A percentile compares a stretch with the other conserved stretches of the same genome.
Evolutionary conservation across 2,113 vertebrate genomes (phyloP).

Genomic region (Equus przewalskii): DNA sequence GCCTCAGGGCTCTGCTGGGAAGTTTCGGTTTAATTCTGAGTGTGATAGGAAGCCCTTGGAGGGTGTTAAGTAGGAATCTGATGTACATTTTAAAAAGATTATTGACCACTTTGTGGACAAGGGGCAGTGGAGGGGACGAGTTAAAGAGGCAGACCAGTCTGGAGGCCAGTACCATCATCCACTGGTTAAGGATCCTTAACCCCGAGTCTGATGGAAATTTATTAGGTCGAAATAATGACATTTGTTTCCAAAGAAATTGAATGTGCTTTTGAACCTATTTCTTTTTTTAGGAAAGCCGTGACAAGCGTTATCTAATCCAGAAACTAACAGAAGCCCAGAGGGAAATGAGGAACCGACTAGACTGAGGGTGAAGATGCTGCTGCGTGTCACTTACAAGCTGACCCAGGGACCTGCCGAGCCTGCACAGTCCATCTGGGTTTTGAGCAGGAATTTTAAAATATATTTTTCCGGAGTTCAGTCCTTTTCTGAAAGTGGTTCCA

Average conservation of each 20-base stretch:
- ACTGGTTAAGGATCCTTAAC: background rate
- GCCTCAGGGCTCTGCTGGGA: background rate
- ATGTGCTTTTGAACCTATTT: background rate
- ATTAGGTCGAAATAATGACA: background rate
- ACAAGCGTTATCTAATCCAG: conserved; percentile 94
- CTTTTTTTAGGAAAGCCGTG: conserved; percentile 90
- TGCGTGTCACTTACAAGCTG: background rate
- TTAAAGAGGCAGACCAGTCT: background rate
- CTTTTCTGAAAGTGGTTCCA: background rate
- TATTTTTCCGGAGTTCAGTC: conserved; percentile 59
- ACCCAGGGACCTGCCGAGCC: background rate
- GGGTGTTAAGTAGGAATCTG: background rate
- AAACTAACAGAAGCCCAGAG: conserved; percentile 92
- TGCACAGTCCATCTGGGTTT: background rate
- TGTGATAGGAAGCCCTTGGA: background rate
- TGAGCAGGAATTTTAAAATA: background rate
- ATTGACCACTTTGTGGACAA: background rate
- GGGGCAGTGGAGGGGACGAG: background rate
- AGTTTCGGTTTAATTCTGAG: background rate
- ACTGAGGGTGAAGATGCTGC: background rate
- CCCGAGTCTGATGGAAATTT: background rate
- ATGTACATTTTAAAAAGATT: background rate
- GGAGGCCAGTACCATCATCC: background rate
- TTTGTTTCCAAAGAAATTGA: background rate
- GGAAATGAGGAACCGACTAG: conserved; percentile 56